Percentiles rank a stretch among this genome's conserved stretches.
Conservation (phyloP, 2,797 vertebrate species). For the Syngnathus rostellatus region DNA sequence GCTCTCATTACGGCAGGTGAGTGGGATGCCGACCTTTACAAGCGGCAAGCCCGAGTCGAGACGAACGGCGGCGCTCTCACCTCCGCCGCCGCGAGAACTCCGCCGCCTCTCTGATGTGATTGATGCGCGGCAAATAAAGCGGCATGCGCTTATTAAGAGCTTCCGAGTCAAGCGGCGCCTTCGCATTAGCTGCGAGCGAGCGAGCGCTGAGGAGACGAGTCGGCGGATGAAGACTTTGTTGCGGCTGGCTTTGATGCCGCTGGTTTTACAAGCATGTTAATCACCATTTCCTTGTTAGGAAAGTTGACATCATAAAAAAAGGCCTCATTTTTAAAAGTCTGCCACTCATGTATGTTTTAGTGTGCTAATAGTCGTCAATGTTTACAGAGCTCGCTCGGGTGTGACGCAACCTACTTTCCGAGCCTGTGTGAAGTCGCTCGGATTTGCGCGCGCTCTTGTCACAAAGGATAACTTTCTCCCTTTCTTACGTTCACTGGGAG, state of each 20-base stretch:
- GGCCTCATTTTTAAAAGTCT: neutral
- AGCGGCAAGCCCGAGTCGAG: conserved; percentile 54
- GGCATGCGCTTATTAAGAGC: conserved; percentile 62
- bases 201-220: conserved; percentile 43
- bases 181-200: conserved; percentile 60
- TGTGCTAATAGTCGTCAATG: conserved; percentile 39
- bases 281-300: conserved; percentile 52
- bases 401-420: conserved; percentile 66
- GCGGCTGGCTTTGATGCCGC: conserved; percentile 52
- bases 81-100: conserved; percentile 51
- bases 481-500: conserved; percentile 72
- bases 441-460: conserved; percentile 62
- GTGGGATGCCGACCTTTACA: conserved; percentile 71
- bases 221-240: conserved; percentile 58
- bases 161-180: conserved; percentile 55
- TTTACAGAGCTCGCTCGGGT: conserved; percentile 53
- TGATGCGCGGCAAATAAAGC: conserved; percentile 60
- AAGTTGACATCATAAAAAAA: conserved; percentile 21
- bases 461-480: conserved; percentile 68
- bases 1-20: conserved; percentile 81
- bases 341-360: conserved; percentile 18
- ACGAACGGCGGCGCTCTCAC: conserved; percentile 65
- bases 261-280: conserved; percentile 56
- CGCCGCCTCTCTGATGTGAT: conserved; percentile 54
- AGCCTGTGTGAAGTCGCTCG: conserved; percentile 62